Percentiles rank a stretch among this genome's conserved stretches.
phyloP scores from a whole-genome alignment of 2,888 invertebrate genomes.

The Catocala nupta region DNA sequence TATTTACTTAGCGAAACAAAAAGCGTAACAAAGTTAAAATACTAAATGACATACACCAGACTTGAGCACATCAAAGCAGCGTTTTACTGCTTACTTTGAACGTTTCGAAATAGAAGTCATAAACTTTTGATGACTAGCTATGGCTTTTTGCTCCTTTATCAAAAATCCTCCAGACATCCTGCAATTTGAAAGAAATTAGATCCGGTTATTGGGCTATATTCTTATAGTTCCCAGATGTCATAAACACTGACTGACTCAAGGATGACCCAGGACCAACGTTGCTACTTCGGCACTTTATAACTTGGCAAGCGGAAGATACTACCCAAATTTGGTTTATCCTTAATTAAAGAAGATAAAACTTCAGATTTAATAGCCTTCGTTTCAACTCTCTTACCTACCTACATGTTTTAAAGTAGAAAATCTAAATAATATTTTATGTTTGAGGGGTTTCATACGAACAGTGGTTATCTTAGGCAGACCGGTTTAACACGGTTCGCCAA shows the following conservation, averaged over 20 bases:
- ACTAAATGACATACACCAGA: conserved; percentile 58
- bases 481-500: conserved; percentile 37
- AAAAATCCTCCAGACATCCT: conserved; percentile 41
- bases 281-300: too few species aligned
- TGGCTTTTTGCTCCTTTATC: conserved; percentile 44
- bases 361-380: too few species aligned
- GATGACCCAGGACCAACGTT: too few species aligned
- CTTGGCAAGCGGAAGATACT: too few species aligned
- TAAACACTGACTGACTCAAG: too few species aligned
- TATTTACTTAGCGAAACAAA: conserved; percentile 28
- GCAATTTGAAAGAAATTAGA: conserved; percentile 22
- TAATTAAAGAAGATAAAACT: too few species aligned
- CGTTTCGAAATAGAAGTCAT: conserved; percentile 58
- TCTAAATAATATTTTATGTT: conserved; percentile 7
- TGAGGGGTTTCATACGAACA: conserved; percentile 13
- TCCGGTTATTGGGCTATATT: conserved; percentile 7
- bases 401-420: neutral
- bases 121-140: conserved; percentile 56
- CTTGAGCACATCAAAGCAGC: conserved; percentile 62
- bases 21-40: conserved; percentile 30
- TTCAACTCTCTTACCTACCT: too few species aligned
- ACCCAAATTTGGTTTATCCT: too few species aligned
- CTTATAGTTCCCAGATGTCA: neutral
- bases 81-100: conserved; percentile 62
- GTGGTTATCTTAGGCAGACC: conserved; percentile 17